A percentile compares a stretch with the other conserved stretches of the same genome.
Evolutionary conservation across 2,113 vertebrate genomes (phyloP).

Genomic region (Labrus mixtus): DNA sequence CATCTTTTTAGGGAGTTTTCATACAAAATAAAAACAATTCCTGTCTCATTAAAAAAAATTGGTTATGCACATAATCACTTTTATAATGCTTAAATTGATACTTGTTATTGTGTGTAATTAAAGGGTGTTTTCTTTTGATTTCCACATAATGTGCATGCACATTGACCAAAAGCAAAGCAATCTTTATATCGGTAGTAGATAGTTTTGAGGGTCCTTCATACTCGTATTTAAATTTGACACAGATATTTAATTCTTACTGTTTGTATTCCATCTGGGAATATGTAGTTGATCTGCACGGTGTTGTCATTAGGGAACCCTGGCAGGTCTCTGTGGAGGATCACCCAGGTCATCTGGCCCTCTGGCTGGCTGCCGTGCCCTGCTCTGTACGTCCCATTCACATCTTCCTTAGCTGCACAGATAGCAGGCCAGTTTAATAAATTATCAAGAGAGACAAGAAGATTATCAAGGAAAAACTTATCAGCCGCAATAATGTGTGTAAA

Average conservation of each 20-base stretch:
- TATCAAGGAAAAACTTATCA: neutral
- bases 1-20: too few species aligned
- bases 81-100: too few species aligned
- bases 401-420: slow-evolving; percentile 43
- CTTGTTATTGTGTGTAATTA: too few species aligned
- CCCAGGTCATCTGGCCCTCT: slow-evolving; percentile 67
- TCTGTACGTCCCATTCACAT: neutral
- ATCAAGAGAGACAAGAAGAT: neutral
- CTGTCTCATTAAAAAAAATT: too few species aligned
- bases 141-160: neutral
- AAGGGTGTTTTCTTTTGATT: neutral
- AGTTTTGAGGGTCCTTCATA: neutral
- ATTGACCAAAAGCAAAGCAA: neutral
- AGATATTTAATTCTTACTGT: slow-evolving; percentile 50
- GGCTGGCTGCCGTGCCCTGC: slow-evolving; percentile 56
- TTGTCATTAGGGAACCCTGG: slow-evolving; percentile 60
- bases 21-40: too few species aligned
- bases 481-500: neutral
- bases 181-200: neutral
- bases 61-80: too few species aligned
- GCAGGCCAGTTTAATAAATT: neutral
- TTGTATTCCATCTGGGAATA: slow-evolving; percentile 75
- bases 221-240: neutral
- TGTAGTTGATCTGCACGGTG: slow-evolving; percentile 72
- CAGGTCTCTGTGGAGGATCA: slow-evolving; percentile 58